Evolutionary conservation across 2,888 invertebrate species (phyloP).

Genomic region (Abscondita cerata): DNA sequence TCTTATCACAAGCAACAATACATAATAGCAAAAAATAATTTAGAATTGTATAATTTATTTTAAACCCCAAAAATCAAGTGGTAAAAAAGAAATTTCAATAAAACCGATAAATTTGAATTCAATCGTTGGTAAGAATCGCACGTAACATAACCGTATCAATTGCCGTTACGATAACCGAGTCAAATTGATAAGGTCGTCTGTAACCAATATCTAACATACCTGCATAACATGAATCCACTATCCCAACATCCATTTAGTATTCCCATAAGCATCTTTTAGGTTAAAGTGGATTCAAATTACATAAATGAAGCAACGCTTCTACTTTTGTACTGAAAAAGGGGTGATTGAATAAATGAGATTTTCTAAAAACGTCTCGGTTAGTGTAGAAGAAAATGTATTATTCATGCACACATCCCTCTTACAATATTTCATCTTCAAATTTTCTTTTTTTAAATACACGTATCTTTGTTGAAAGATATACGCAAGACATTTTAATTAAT

Average conservation of each 20-base stretch:
- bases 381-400: conserved; percentile 30
- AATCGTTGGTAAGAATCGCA: conserved; percentile 27
- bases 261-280: conserved; percentile 32
- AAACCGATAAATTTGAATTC: background rate
- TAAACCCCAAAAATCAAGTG: background rate
- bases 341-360: conserved; percentile 55
- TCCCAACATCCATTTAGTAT: conserved; percentile 30
- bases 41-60: no score
- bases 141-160: conserved; percentile 32
- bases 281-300: conserved; percentile 38
- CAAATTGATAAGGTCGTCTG: conserved; percentile 34
- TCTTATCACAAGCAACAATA: no score
- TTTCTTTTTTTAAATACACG: no score
- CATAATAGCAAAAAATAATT: no score
- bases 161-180: conserved; percentile 23
- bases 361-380: conserved; percentile 39
- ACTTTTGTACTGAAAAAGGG: conserved; percentile 44
- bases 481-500: no score
- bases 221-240: conserved; percentile 18
- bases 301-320: conserved; percentile 35
- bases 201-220: conserved; percentile 25
- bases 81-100: background rate
- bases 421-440: conserved; percentile 18
- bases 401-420: conserved; percentile 28
- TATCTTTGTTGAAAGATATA: no score